Evolutionary conservation across 1,140 invertebrate species (phyloP).

Genomic region (Sweltsa coloradensis): DNA sequence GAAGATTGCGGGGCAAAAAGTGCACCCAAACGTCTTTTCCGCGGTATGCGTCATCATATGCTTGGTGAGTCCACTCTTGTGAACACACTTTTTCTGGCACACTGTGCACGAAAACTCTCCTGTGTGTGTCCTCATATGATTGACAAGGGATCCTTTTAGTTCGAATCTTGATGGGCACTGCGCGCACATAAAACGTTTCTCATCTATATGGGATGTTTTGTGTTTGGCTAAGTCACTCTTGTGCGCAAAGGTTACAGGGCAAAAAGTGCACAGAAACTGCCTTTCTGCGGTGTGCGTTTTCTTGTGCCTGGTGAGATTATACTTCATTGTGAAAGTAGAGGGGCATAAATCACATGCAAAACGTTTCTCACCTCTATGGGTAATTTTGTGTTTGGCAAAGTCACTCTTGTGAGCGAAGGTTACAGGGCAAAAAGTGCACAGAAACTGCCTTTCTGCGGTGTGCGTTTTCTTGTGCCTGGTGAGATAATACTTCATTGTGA

Average conservation of each 20-base stretch:
- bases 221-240: background rate
- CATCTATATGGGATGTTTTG: too few species aligned
- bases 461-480: conserved; percentile 2
- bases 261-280: background rate
- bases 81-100: too few species aligned
- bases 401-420: background rate
- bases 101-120: too few species aligned
- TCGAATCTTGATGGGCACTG: too few species aligned
- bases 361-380: conserved; percentile 8
- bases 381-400: conserved; percentile 3
- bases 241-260: background rate
- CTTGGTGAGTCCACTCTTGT: too few species aligned
- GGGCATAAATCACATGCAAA: conserved; percentile 4
- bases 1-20: too few species aligned
- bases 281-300: conserved; percentile 2
- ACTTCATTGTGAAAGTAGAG: background rate
- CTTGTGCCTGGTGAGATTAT: conserved; percentile 1
- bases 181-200: too few species aligned
- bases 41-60: too few species aligned
- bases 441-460: conserved; percentile 6
- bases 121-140: too few species aligned
- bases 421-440: conserved; percentile 3
- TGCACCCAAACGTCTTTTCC: too few species aligned
- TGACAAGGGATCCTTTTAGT: too few species aligned
- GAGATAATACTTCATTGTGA: background rate